Conservation (phyloP, 1,140 invertebrate species). For the Goniozus legneri region DNA sequence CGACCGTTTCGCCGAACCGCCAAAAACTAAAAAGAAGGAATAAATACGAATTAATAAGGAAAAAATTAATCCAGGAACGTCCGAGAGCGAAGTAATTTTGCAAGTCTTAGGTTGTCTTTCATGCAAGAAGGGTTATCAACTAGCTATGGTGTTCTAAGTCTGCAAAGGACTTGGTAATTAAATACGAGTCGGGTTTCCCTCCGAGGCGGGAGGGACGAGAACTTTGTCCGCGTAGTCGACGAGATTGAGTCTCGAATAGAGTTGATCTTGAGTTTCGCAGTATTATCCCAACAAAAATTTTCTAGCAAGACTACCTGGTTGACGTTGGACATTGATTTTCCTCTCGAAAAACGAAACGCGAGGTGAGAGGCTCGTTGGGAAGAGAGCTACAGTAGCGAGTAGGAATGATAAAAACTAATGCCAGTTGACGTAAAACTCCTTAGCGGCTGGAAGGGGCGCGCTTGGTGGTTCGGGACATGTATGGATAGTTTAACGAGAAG, state of each 20-base stretch:
- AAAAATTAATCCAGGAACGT: no score
- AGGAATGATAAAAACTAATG: conserved; percentile 7
- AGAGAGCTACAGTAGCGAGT: conserved; percentile 1
- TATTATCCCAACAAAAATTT: no score
- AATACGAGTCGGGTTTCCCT: conserved; percentile 36
- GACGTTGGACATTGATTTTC: no score
- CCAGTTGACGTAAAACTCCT: no score
- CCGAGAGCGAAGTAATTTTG: no score
- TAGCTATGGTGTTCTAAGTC: conserved; percentile 27
- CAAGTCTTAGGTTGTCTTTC: conserved; percentile 22
- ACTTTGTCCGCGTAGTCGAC: conserved; percentile 17
- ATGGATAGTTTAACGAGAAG: neutral
- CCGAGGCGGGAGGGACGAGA: conserved; percentile 10
- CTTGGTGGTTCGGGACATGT: no score
- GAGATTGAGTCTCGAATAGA: conserved; percentile 21
- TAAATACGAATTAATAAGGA: no score
- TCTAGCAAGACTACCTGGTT: no score
- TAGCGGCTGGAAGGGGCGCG: no score
- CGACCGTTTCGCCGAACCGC: conserved; percentile 4
- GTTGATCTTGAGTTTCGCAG: neutral
- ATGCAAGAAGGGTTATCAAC: conserved; percentile 14
- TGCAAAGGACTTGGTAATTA: conserved; percentile 38
- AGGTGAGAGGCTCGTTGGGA: conserved; percentile 2
- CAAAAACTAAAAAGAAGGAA: no score
- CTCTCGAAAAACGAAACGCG: no score